A percentile compares a stretch with the other conserved stretches of the same genome.
phyloP scores from a whole-genome alignment of 2,113 vertebrate species.

The Apeltes quadracus region DNA sequence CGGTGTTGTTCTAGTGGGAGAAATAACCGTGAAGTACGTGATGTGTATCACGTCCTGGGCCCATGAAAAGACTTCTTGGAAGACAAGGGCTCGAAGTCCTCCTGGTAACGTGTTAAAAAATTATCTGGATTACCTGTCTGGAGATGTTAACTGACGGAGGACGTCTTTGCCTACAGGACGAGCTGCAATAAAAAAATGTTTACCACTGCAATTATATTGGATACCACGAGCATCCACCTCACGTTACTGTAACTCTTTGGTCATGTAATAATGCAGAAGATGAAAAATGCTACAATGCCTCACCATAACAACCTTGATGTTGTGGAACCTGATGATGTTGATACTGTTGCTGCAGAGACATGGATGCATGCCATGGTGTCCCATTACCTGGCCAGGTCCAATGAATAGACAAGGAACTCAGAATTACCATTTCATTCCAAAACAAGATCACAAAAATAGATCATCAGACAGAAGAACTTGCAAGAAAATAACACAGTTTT shows the following conservation, averaged over 20 bases:
- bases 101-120: constrained; percentile 23
- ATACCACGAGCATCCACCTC: background rate
- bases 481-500: background rate
- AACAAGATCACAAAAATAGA: background rate
- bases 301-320: constrained; percentile 44
- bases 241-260: constrained; percentile 5
- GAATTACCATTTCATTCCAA: background rate
- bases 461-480: background rate
- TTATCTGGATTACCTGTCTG: background rate
- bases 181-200: background rate
- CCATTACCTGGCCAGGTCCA: constrained; percentile 12
- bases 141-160: constrained; percentile 13
- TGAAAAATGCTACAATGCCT: constrained; percentile 46
- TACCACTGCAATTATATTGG: constrained; percentile 7
- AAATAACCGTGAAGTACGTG: background rate
- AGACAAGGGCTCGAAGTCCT: constrained; percentile 3
- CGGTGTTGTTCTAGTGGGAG: constrained; percentile 49
- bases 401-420: background rate
- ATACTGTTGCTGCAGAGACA: constrained; percentile 35
- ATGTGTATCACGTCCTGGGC: background rate
- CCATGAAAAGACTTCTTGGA: background rate
- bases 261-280: background rate
- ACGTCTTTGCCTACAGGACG: background rate
- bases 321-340: constrained; percentile 48
- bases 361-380: constrained; percentile 26